A percentile compares a stretch with the other conserved stretches of the same genome.
Conservation (phyloP, 2,113 vertebrate genomes). For the Cottus gobio region DNA sequence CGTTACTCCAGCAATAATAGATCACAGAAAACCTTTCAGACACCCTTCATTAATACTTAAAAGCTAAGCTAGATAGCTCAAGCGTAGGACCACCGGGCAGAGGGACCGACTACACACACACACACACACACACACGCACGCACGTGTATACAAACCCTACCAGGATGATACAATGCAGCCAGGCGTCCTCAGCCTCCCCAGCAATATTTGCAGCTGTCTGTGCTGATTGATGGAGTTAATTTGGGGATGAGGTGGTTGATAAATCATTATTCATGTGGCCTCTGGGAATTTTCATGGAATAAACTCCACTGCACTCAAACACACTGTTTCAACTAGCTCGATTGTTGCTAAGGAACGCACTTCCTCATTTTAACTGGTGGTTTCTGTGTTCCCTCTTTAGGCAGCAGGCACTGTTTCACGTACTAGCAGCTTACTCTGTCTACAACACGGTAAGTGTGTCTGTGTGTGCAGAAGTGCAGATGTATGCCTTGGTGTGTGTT, state of each 20-base stretch:
- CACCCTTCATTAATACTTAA: conserved; percentile 1
- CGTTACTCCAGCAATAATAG: not conserved
- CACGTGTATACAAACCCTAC: not conserved
- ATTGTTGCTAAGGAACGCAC: conserved; percentile 30
- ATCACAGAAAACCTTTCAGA: not conserved
- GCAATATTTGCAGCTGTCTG: conserved; percentile 10
- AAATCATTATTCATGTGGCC: conserved; percentile 2
- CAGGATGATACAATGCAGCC: not conserved
- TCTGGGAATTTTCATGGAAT: conserved; percentile 10
- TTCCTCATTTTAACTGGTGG: conserved; percentile 23
- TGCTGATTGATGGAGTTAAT: conserved; percentile 35
- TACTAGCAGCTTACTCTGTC: conserved; percentile 92
- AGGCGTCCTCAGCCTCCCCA: not conserved
- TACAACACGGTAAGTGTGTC: conserved; percentile 90
- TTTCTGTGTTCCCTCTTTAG: conserved; percentile 79
- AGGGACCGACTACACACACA: not conserved
- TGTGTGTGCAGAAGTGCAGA: not conserved
- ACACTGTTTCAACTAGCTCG: not conserved
- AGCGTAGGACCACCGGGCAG: not conserved
- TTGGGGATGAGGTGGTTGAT: conserved; percentile 18
- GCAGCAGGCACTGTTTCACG: conserved; percentile 92
- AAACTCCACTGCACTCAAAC: not conserved
- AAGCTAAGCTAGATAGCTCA: not conserved
- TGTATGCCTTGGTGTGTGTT: conserved; percentile 8
- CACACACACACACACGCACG: not conserved